Evolutionary conservation across 2,113 vertebrate genomes (phyloP).

Genomic region (Actinemys pallida): DNA sequence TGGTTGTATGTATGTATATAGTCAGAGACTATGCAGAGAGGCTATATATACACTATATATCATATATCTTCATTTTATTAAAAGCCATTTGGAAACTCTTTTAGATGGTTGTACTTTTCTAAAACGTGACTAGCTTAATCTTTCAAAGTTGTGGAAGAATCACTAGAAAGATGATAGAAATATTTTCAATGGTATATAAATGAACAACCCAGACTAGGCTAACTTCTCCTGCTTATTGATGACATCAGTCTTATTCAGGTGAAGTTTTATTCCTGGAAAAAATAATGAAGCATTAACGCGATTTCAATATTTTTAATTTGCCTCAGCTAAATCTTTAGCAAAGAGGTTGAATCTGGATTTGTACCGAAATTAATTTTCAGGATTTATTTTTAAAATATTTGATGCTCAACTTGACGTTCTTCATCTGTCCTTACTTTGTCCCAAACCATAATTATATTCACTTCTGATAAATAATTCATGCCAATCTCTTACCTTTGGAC

Average conservation of each 20-base stretch:
- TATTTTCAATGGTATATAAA: not conserved
- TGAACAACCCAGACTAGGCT: not conserved
- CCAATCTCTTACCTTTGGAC: not conserved
- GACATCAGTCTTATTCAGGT: not conserved
- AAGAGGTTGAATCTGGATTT: not conserved
- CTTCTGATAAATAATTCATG: not conserved
- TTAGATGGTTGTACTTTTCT: conserved; percentile 19
- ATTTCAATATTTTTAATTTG: not conserved
- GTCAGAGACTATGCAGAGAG: not conserved
- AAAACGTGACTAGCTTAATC: not conserved
- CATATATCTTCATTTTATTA: not conserved
- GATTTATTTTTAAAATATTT: not conserved
- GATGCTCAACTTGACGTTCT: not conserved
- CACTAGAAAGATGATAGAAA: not conserved
- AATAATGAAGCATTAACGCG: not conserved
- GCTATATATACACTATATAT: not conserved
- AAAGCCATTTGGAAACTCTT: not conserved
- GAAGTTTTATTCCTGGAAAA: not conserved
- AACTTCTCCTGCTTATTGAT: not conserved
- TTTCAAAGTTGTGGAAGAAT: not conserved
- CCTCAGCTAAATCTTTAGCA: not conserved
- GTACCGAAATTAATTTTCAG: not conserved
- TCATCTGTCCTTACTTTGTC: not conserved
- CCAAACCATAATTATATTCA: not conserved
- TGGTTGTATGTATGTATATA: not conserved